Conservation (phyloP, 2,888 invertebrate species). For the Eucera pruinosa region DNA sequence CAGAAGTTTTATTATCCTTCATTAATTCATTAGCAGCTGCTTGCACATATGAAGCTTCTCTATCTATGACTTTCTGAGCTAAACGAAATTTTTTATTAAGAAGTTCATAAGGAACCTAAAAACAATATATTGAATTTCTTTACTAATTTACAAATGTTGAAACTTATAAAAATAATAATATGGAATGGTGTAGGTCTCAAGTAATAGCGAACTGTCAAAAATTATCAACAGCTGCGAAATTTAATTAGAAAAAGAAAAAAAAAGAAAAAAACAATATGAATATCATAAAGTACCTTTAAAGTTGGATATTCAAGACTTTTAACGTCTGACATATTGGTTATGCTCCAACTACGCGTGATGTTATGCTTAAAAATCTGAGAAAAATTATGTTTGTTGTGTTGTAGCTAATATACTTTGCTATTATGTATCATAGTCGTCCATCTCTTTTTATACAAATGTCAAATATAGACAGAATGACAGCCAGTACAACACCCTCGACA, state of each 20-base stretch:
- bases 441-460: conserved; percentile 41
- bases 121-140: conserved; percentile 5
- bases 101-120: conserved; percentile 97
- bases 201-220: not conserved
- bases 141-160: conserved; percentile 6
- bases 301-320: conserved; percentile 98
- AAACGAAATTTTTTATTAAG: conserved; percentile 98
- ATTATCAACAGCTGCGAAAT: not conserved
- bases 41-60: conserved; percentile 96
- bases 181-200: not conserved
- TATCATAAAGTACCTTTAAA: conserved; percentile 88
- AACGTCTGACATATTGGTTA: conserved; percentile 92
- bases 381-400: conserved; percentile 31
- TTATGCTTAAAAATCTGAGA: conserved; percentile 18
- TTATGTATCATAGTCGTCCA: conserved; percentile 49
- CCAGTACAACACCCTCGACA: conserved; percentile 33
- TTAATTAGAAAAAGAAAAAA: not conserved
- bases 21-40: conserved; percentile 91
- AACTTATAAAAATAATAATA: no score
- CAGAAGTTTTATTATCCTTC: conserved; percentile 86
- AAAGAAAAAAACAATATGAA: not conserved
- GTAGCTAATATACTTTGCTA: conserved; percentile 29
- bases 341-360: conserved; percentile 39
- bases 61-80: conserved; percentile 96
- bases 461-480: conserved; percentile 7